A percentile compares a stretch with the other conserved stretches of the same genome.
These are phyloP conservation scores for Dryobates pubescens DNA, from an alignment of 2,797 vertebrate species.

Conservation along the genomic window DNA sequence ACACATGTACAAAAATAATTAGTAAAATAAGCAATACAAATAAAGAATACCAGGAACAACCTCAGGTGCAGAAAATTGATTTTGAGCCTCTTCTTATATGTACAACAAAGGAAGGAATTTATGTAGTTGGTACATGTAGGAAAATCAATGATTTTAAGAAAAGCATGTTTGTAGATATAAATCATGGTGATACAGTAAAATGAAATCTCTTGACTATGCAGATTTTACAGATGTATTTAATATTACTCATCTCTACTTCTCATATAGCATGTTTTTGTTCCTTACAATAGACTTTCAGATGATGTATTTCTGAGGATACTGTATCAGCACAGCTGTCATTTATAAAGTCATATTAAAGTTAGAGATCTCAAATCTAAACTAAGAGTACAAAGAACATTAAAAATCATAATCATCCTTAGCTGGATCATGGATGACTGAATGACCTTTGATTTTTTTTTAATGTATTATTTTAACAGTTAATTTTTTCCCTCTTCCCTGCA, in stretches of 20 bases:
- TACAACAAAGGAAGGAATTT: neutral
- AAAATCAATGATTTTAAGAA: neutral
- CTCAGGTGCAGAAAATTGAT: neutral
- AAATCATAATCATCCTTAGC: rapidly evolving
- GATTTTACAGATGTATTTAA: neutral
- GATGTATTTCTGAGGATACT: neutral
- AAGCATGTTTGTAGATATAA: neutral
- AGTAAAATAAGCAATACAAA: neutral
- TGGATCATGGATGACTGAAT: neutral
- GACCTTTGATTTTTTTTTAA: neutral
- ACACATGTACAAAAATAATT: neutral
- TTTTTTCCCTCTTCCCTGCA: neutral
- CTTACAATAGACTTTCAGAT: neutral
- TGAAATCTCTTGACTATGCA: neutral
- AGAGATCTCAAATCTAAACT: neutral
- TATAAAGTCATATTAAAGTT: neutral
- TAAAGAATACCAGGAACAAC: neutral
- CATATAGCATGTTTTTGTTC: neutral
- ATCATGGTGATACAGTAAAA: neutral
- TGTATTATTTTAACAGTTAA: neutral
- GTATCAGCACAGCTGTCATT: rapidly evolving
- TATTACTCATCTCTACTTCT: neutral
- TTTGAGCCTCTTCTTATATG: neutral
- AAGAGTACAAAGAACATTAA: neutral
- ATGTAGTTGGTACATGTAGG: neutral